Conservation (phyloP, 2,797 vertebrate genomes). For the Myotis findleyi region DNA sequence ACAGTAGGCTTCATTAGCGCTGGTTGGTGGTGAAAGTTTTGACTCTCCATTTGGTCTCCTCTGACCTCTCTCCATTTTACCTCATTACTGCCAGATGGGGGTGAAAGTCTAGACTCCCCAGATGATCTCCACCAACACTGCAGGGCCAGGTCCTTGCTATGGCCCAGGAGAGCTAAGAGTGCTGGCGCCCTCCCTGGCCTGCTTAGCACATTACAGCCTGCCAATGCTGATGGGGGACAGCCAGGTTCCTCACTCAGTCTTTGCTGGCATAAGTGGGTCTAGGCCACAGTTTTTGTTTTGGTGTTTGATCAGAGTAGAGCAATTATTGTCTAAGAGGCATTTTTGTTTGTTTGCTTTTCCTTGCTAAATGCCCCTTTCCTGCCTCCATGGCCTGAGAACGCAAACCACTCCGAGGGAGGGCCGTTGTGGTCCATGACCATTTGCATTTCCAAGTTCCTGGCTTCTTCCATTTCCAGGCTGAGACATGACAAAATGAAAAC, state of each 20-base stretch:
- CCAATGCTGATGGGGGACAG: background rate
- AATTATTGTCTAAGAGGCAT: background rate
- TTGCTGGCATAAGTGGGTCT: background rate
- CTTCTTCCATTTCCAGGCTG: background rate
- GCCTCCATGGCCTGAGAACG: background rate
- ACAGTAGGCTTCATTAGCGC: background rate
- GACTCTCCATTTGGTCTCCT: background rate
- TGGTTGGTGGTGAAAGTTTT: background rate
- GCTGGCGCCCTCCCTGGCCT: background rate
- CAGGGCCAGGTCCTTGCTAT: too few relatives aligned
- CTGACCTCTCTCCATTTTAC: background rate
- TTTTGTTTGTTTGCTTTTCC: background rate
- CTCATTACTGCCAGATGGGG: background rate
- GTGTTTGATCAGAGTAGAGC: background rate
- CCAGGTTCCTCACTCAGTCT: background rate
- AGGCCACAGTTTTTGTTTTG: background rate
- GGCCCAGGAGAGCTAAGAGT: background rate
- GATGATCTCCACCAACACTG: background rate
- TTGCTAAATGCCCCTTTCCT: background rate
- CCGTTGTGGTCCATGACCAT: background rate
- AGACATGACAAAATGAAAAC: background rate
- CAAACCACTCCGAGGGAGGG: too few relatives aligned
- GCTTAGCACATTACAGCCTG: background rate
- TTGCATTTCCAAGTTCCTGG: background rate
- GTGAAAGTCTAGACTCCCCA: background rate